Evolutionary conservation across 2,888 invertebrate genomes (phyloP), one percentile per base, ranked within the genome.

Genomic region (Melikaiella ostensackeni): DNA sequence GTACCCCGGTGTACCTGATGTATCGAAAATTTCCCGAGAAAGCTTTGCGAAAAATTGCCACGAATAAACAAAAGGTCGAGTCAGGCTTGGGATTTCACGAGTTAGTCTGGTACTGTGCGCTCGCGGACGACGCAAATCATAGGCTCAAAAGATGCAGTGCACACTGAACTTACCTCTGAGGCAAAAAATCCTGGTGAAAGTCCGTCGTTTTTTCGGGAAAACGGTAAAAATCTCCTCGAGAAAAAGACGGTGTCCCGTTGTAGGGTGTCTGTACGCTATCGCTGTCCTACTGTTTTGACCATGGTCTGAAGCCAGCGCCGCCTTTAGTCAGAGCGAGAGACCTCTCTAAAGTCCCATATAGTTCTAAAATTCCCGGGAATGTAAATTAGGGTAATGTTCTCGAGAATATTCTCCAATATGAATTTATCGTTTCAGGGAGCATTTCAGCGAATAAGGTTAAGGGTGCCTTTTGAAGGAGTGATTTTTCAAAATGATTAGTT

Each of bases 21-120:
- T 74, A 64, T 35, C 66, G 77, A 84, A 87, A 89, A 88, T 84
- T 81, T 78, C 77, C 75, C 74, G 81, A 79, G 70, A 83, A 88
- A 84, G 81, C 79, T 76, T 85, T 75, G 84, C 85, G 87, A 86
- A 87, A 89, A 88, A 88, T 88, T 86, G 87, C 84, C 88, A 88
- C 88, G 90, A 88, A 90, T 90, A 90, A 90, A 90, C 90, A 90
- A 90, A 90, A 90, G 90, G 88, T 89, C 90, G 87, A 81, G 81
- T 77, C 80, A 84, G 81, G 78, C 83, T 86, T 80, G 79, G 74
- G 76, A 84, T 81, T 85, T 86, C 76, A 74, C 21, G 76, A 80
- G 79, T 63, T 78, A 77, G 77, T 70, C 19, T 70, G 50, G n/a
- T 50, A 70, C 70, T 66, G 35, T 24, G 64, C 66, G 74, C 55